Evolutionary conservation across 2,113 vertebrate species (phyloP).

Genomic region (Fregetta grallaria): DNA sequence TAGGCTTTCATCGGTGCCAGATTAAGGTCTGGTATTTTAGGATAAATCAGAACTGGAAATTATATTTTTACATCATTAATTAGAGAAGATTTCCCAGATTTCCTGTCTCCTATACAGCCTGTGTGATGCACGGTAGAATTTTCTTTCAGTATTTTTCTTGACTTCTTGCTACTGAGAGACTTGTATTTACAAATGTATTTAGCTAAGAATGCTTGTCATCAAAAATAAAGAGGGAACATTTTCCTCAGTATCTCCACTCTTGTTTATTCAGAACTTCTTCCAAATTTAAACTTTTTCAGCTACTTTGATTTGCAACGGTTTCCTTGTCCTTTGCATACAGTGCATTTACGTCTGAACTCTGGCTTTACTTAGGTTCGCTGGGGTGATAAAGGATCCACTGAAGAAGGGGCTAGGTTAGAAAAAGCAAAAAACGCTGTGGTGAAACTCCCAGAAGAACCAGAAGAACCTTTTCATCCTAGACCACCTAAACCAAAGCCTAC

Average conservation of each 20-base stretch:
- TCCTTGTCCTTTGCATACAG: not conserved
- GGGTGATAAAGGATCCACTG: slow-evolving; percentile 97
- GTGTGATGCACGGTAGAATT: not conserved
- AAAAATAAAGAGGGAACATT: not conserved
- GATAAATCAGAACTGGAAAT: not conserved
- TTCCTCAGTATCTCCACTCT: not conserved
- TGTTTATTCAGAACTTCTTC: not conserved
- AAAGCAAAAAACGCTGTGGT: slow-evolving; percentile 94
- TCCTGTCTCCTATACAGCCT: not conserved
- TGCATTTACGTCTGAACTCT: not conserved
- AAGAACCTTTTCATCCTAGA: slow-evolving; percentile 76
- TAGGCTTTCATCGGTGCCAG: not conserved
- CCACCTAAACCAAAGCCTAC: slow-evolving; percentile 66
- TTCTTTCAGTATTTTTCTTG: not conserved
- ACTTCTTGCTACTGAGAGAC: not conserved
- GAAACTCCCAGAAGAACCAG: slow-evolving; percentile 84
- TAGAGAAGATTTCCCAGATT: not conserved
- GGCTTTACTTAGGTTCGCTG: slow-evolving; percentile 85
- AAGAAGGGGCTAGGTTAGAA: slow-evolving; percentile 94
- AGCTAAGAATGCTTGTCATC: not conserved
- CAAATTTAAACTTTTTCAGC: not conserved
- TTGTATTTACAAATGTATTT: not conserved
- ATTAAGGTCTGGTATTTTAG: not conserved
- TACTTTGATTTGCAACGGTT: not conserved
- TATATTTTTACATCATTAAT: not conserved